Percentiles rank a stretch among this genome's conserved stretches.
Conservation (phyloP, 2,113 vertebrate species). For the Paraplagusia blochii region DNA sequence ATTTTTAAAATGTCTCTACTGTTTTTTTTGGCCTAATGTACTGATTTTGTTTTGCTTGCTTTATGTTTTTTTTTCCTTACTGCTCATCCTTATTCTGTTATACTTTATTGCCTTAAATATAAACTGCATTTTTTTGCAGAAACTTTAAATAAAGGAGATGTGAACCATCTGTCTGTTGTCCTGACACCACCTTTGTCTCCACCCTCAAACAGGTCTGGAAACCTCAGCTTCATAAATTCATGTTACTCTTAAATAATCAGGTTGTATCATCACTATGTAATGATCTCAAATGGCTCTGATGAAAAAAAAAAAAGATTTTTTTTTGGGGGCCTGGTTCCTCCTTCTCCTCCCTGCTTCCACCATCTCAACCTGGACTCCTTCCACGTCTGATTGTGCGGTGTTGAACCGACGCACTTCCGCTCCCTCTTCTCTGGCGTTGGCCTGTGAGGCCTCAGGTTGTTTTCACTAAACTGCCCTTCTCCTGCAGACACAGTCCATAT, state of each 20-base stretch:
- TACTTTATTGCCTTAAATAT: no score
- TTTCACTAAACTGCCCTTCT: constrained; percentile 47
- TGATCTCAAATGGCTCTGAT: constrained; percentile 46
- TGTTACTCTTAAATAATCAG: constrained; percentile 67
- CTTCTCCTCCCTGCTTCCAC: constrained; percentile 18
- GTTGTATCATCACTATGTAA: constrained; percentile 66
- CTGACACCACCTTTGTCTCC: constrained; percentile 17
- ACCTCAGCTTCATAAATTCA: constrained; percentile 51
- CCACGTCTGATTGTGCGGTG: constrained; percentile 39
- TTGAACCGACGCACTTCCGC: constrained; percentile 24
- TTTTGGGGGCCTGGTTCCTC: constrained; percentile 15
- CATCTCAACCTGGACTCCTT: constrained; percentile 33
- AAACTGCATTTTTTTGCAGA: no score
- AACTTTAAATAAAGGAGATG: constrained; percentile 1
- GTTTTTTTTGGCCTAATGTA: no score
- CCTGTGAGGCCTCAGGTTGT: constrained; percentile 55
- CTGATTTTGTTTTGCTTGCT: no score
- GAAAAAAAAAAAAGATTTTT: constrained; percentile 60
- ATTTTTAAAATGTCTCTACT: no score
- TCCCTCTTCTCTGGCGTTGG: constrained; percentile 39
- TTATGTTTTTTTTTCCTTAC: no score
- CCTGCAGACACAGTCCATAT: constrained; percentile 37
- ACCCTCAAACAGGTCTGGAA: constrained; percentile 20
- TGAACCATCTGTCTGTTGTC: constrained; percentile 3
- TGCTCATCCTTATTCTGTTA: no score